Base-by-base conservation (phyloP, 2,888 invertebrate genomes). In the Drosophila koepferae region DNA sequence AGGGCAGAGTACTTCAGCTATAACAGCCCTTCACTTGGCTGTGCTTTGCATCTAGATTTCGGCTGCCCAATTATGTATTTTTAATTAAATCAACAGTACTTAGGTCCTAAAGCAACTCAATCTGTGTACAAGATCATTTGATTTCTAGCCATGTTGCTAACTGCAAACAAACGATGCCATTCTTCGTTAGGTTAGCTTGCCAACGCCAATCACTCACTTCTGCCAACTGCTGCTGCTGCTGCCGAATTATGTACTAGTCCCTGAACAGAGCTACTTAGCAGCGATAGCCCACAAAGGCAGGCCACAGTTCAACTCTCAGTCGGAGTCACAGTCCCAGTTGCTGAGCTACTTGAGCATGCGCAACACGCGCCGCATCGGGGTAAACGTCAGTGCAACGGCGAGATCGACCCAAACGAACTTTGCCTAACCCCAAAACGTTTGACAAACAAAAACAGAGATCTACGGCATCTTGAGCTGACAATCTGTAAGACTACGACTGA, bases 371-470 rank as follows among this genome's bases (percentile, higher is more conserved):
- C 80, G 74, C 61, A 64, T 38, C 43, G 67, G 54, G 49, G 41
- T 36, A 70, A 56, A 59, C 66, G 72, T 76, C 76, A 58, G 60
- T 68, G 83, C 66, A 66, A 74, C 81, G 63, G 66, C 80, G 65
- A 69, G 74, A 67, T 41, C 77, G 88, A 89, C 84, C 89, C 59
- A 86, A 89, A 83, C 75, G 85, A 85, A 85, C 85, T 86, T 79
- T 79, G 75, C 81, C 80, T 74, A 81, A 88, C 89, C 87, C 87
- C 72, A 65, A 78, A 86, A 72, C 74, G 79, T 81, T 84, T 84
- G 89, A 87, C 87, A 89, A 89, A 85, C 85, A 72, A 77, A 78
- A 79, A 80, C 68, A 63, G 72, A 88, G 81, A 83, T 88, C 86
- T 74, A 48, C 64, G 65, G 71, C 78, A 89, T 86, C 84, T 87